Evolutionary conservation across 2,113 vertebrate species (phyloP).

Genomic region (Furnarius figulus): DNA sequence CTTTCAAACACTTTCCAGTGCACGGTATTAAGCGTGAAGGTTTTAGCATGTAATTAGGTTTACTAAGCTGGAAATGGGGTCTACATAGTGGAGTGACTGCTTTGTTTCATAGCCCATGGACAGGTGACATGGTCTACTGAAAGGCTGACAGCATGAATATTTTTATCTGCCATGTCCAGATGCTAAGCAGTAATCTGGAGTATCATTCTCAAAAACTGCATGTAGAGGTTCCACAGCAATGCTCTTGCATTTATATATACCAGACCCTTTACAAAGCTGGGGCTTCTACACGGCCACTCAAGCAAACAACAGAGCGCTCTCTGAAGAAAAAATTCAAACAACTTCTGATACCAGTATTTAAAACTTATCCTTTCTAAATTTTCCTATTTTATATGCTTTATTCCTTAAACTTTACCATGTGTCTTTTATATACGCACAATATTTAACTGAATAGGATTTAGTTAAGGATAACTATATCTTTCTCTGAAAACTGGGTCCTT

Average conservation of each 20-base stretch:
- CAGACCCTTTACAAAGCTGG: neutral
- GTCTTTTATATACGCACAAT: neutral
- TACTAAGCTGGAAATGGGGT: neutral
- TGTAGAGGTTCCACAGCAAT: neutral
- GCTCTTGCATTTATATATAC: neutral
- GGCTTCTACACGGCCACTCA: neutral
- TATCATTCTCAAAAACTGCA: neutral
- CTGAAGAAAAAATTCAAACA: neutral
- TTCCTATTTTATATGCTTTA: neutral
- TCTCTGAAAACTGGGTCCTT: neutral
- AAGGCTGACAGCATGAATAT: neutral
- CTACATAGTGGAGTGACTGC: neutral
- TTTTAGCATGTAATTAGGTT: neutral
- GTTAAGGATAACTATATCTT: neutral
- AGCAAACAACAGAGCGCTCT: neutral
- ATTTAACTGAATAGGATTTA: neutral
- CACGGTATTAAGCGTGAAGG: neutral
- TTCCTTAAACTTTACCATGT: neutral
- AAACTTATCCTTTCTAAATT: neutral
- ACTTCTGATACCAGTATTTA: neutral
- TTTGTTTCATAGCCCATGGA: neutral
- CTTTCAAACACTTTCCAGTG: neutral
- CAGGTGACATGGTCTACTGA: neutral
- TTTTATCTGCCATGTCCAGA: neutral
- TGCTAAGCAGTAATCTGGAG: neutral